phyloP scores from a whole-genome alignment of 2,888 invertebrate genomes.

The Lacanobia oleracea region DNA sequence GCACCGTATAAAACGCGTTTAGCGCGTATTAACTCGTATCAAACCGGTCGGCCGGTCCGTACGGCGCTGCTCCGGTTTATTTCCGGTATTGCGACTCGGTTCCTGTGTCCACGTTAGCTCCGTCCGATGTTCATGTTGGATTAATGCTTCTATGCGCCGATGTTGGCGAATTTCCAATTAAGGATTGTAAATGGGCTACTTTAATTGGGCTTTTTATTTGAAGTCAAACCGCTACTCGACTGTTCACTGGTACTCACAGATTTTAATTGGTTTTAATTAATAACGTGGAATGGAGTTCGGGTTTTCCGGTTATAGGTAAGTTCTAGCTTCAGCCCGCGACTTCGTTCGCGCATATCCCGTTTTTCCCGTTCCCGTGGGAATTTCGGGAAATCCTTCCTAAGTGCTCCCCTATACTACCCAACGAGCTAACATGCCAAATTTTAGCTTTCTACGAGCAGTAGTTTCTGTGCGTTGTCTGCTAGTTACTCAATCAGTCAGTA shows the following conservation, averaged over 20 bases:
- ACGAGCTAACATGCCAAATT: too few relatives aligned
- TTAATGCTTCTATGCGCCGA: constrained; percentile 16
- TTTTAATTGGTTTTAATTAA: neutral
- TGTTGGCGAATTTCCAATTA: constrained; percentile 16
- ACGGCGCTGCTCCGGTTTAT: constrained; percentile 39
- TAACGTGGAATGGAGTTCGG: neutral
- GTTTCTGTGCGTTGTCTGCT: too few relatives aligned
- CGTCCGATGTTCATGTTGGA: constrained; percentile 36
- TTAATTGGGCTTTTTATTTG: constrained; percentile 10
- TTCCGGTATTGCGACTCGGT: constrained; percentile 60
- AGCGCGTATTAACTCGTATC: constrained; percentile 15
- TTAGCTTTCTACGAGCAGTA: too few relatives aligned
- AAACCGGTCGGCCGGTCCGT: constrained; percentile 28
- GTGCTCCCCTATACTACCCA: too few relatives aligned
- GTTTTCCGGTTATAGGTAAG: neutral
- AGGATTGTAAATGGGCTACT: constrained; percentile 7
- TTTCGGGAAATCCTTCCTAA: too few relatives aligned
- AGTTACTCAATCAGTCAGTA: too few relatives aligned
- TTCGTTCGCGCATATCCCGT: too few relatives aligned
- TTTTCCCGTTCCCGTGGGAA: too few relatives aligned
- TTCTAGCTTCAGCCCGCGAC: too few relatives aligned
- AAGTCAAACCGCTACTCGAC: neutral
- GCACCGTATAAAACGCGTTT: constrained; percentile 12
- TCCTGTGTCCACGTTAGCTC: constrained; percentile 54
- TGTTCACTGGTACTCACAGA: neutral